Evolutionary conservation across 2,113 vertebrate genomes (phyloP).

Genomic region (Perccottus glenii): DNA sequence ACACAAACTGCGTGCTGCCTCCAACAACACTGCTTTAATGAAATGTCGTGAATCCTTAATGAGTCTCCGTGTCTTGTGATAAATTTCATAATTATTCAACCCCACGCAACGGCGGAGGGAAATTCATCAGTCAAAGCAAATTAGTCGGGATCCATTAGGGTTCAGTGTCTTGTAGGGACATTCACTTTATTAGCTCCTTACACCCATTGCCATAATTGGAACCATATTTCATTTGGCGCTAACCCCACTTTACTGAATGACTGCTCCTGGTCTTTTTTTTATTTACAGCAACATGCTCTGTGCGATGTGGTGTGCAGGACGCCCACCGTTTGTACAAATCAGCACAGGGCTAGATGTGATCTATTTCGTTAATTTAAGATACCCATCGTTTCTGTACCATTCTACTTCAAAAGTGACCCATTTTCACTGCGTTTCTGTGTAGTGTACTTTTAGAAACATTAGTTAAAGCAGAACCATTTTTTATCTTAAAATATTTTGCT

Average conservation of each 20-base stretch:
- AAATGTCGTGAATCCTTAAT: slow-evolving; percentile 85
- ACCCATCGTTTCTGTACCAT: neutral
- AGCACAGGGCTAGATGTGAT: slow-evolving; percentile 9
- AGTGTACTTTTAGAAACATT: no score
- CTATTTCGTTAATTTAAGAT: neutral
- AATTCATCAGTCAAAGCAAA: slow-evolving; percentile 99
- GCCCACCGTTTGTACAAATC: slow-evolving; percentile 3
- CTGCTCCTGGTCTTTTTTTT: slow-evolving; percentile 87
- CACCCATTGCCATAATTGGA: slow-evolving; percentile 99
- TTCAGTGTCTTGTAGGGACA: slow-evolving; percentile 92
- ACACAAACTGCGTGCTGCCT: slow-evolving; percentile 76
- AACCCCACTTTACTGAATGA: slow-evolving; percentile 88
- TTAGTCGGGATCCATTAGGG: slow-evolving; percentile 97
- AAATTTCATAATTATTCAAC: slow-evolving; percentile 95
- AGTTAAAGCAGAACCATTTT: no score
- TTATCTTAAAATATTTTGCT: no score
- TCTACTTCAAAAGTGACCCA: no score
- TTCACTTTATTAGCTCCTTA: slow-evolving; percentile 98
- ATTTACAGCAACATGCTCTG: slow-evolving; percentile 79
- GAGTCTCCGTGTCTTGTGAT: slow-evolving; percentile 88
- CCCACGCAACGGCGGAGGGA: slow-evolving; percentile 85
- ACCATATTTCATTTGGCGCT: slow-evolving; percentile 96
- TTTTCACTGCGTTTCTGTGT: neutral
- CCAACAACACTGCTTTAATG: slow-evolving; percentile 84
- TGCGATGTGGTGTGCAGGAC: slow-evolving; percentile 9